Conservation (phyloP, 1,140 invertebrate genomes). For the Scylla paramamosain region DNA sequence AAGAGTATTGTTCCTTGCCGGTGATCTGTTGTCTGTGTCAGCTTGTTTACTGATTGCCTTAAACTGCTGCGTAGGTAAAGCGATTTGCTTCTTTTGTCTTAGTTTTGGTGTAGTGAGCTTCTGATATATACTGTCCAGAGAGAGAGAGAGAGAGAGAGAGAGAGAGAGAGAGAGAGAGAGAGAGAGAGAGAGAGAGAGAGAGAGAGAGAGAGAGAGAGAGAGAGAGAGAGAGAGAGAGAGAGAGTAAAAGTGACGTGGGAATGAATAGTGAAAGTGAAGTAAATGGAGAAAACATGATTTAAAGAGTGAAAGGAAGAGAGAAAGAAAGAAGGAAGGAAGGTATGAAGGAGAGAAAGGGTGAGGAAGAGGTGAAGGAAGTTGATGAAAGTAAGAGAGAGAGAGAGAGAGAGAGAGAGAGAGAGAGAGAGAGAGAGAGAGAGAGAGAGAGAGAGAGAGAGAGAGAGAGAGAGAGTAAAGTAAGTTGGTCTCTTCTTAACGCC, state of each 20-base stretch:
- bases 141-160: conserved; percentile 31
- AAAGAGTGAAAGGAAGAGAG: neutral
- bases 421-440: conserved; percentile 29
- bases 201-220: conserved; percentile 38
- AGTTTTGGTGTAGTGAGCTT: too few relatives aligned
- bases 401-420: conserved; percentile 34
- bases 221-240: conserved; percentile 34
- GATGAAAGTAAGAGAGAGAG: neutral
- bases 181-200: conserved; percentile 23
- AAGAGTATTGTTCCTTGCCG: too few relatives aligned
- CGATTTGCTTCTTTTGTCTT: too few relatives aligned
- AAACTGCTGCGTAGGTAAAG: too few relatives aligned
- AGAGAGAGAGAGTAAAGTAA: neutral
- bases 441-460: conserved; percentile 29
- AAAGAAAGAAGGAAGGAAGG: neutral
- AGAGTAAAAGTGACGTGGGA: neutral
- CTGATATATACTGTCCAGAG: neutral
- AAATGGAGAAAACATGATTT: neutral
- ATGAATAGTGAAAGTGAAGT: neutral
- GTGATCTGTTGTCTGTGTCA: too few relatives aligned
- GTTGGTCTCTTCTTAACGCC: neutral
- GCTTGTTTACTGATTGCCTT: too few relatives aligned
- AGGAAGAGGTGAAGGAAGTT: neutral
- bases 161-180: conserved; percentile 38
- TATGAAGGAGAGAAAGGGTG: neutral